Evolutionary conservation across 2,797 vertebrate genomes (phyloP).

Genomic region (Petrocephalus schoutedeni): DNA sequence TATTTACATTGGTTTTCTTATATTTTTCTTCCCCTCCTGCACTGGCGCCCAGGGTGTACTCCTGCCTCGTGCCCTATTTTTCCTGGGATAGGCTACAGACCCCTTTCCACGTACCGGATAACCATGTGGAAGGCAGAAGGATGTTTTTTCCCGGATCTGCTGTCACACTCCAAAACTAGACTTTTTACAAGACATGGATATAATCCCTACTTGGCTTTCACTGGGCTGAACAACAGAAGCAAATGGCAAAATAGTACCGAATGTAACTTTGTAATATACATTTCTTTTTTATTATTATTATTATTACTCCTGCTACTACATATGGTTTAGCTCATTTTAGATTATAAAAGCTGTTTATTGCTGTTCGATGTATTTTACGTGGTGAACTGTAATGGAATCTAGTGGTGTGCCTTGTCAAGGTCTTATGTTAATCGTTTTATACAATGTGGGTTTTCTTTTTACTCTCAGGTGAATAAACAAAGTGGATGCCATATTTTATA

Average conservation of each 20-base stretch:
- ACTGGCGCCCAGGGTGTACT: background rate
- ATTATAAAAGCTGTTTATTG: conserved; percentile 51
- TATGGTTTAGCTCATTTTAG: background rate
- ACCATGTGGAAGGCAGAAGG: background rate
- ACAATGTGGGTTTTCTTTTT: conserved; percentile 61
- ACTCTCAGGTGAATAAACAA: conserved; percentile 73
- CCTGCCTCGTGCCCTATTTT: background rate
- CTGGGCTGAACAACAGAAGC: background rate
- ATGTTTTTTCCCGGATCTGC: background rate
- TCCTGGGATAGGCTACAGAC: background rate
- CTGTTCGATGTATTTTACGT: conserved; percentile 75
- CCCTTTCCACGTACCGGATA: background rate
- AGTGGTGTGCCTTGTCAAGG: conserved; percentile 33
- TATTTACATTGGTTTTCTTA: conserved; percentile 22
- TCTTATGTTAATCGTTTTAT: conserved; percentile 61
- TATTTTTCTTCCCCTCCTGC: conserved; percentile 35
- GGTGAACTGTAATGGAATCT: conserved; percentile 50
- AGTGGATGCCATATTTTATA: background rate
- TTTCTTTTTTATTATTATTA: background rate
- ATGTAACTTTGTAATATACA: conserved; percentile 16
- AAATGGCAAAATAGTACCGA: conserved; percentile 4
- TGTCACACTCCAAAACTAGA: background rate
- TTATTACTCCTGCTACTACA: conserved; percentile 17
- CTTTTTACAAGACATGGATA: background rate
- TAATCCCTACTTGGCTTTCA: background rate